Evolutionary conservation across 2,797 vertebrate species (phyloP), one percentile per base, ranked within the genome.

Genomic region (Centropyge bicolor): DNA sequence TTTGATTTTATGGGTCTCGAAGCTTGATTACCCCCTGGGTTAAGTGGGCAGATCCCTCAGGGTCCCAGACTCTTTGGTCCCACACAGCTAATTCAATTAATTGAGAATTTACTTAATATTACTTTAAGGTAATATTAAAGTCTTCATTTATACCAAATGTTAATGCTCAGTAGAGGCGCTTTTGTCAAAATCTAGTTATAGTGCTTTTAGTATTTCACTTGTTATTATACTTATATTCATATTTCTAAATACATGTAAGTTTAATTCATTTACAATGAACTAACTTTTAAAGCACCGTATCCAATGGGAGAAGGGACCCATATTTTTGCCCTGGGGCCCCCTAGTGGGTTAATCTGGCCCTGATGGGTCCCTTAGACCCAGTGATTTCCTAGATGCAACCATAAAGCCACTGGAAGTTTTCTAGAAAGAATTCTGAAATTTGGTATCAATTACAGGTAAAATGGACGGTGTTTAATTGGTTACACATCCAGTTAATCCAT

Each of bases 41-140:
- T 22, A 45, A 54, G 8, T 22, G 61, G 45, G 4, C n/a, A 8
- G 14, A 46, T 56, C 40, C 16, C 40, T 13, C 9, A 2, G 27
- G n/a, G 13, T 35, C 38, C 60, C 12, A 49, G 17, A 55, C 27
- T 46, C 27, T 64, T 2, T 20, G 17, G 38, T n/a, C 24, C 38
- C 13, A n/a, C 22, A 7, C 16, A 52, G 45, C 24, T 51, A 16
- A 40, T 66, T 49, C 35, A 5, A 59, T 17, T 2, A 17, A 35
- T 43, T 27, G 16, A 3, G 2, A 3, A 40, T 66, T 38, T 36
- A 46, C n/a, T n/a, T n/a, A n/a, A n/a, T n/a, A n/a, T n/a, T n/a
- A n/a, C n/a, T n/a, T n/a, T 66, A 36, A 63, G 24, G 40, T 63
- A 35, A 48, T 46, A 24, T 57, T 57, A 14, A 65, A 56, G 40